Evolutionary conservation across 2,888 invertebrate genomes (phyloP).

Genomic region (Thymelicus lineola): DNA sequence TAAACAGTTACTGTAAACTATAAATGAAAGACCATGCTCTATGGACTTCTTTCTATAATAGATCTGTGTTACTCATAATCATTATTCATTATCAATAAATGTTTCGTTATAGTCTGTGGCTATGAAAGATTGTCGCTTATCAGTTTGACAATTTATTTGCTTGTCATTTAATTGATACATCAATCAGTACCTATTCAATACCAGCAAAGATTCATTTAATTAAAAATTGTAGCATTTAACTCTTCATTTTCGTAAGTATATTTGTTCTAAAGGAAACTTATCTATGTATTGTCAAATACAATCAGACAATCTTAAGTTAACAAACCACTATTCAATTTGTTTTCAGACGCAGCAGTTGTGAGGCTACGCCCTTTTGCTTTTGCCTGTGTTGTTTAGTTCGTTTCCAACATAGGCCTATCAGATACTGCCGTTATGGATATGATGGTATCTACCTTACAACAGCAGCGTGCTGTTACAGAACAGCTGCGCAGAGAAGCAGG

Average conservation of each 20-base stretch:
- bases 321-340: not conserved
- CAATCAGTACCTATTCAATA: too few relatives aligned
- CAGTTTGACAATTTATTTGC: too few relatives aligned
- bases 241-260: constrained; percentile 7
- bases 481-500: constrained; percentile 96
- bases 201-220: too few relatives aligned
- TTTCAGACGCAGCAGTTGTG: constrained; percentile 31
- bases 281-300: not conserved
- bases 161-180: too few relatives aligned
- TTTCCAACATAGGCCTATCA: constrained; percentile 93
- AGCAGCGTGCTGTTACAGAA: constrained; percentile 96
- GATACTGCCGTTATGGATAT: constrained; percentile 96
- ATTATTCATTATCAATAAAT: too few relatives aligned
- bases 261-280: not conserved
- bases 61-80: too few relatives aligned
- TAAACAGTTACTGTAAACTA: too few relatives aligned
- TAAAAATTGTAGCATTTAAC: too few relatives aligned
- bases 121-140: too few relatives aligned
- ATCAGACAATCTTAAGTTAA: not conserved
- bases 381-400: constrained; percentile 65
- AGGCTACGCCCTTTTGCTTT: constrained; percentile 79
- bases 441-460: constrained; percentile 97
- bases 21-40: too few relatives aligned
- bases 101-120: too few relatives aligned
- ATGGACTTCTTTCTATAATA: too few relatives aligned